phyloP scores from a whole-genome alignment of 1,140 invertebrate species.

The Drosophila triauraria region DNA sequence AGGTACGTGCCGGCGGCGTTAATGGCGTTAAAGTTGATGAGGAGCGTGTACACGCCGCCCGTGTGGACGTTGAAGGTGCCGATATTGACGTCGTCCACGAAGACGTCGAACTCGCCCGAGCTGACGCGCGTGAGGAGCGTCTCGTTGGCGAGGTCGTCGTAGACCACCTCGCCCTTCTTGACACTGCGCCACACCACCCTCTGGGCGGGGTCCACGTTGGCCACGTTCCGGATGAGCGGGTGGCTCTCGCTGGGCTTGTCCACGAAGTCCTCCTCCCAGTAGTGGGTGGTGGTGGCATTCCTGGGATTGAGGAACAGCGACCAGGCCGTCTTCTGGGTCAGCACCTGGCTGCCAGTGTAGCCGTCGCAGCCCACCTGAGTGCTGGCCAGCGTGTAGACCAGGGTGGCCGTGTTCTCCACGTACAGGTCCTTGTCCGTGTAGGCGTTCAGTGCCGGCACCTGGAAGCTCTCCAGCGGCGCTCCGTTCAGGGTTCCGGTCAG shows the following conservation, averaged over 20 bases:
- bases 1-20: background rate
- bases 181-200: conserved; percentile 47
- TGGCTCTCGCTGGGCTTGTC: conserved; percentile 74
- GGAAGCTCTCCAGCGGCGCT: conserved; percentile 19
- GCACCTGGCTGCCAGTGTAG: background rate
- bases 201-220: conserved; percentile 39
- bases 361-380: conserved; percentile 19
- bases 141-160: conserved; percentile 35
- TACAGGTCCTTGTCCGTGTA: conserved; percentile 77
- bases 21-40: conserved; percentile 66
- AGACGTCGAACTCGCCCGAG: conserved; percentile 85
- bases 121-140: conserved; percentile 71
- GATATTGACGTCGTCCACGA: conserved; percentile 65
- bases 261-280: conserved; percentile 60
- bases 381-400: conserved; percentile 24
- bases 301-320: conserved; percentile 85
- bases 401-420: background rate
- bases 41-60: conserved; percentile 88
- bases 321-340: conserved; percentile 69
- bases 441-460: conserved; percentile 64
- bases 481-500: conserved; percentile 47
- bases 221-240: conserved; percentile 63
- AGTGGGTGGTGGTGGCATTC: conserved; percentile 12
- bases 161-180: conserved; percentile 44
- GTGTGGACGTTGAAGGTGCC: conserved; percentile 77